Base-by-base conservation (phyloP, 30 jellyfish, hydroid and myxozoan species). In the Aurelia aurita region DNA sequence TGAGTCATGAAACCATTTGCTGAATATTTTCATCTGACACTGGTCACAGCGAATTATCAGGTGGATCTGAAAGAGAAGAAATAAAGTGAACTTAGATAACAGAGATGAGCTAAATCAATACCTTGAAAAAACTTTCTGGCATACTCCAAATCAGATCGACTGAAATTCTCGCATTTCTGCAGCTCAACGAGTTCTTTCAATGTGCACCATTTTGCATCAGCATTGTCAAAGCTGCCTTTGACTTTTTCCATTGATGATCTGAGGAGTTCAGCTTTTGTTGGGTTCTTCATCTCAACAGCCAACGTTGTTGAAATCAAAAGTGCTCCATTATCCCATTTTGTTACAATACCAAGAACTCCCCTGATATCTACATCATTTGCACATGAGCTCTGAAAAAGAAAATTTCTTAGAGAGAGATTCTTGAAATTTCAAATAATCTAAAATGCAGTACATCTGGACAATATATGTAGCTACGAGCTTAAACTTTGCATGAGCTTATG, bases 71-170 rank as follows among this genome's bases (percentile, higher is more conserved):
- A 6, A 6, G 16, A 39, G 51, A 39, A 6, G 7, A 39, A 39
- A 15, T 15, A 4, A 39, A n/a, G 43, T 3, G 3, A 3, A 3
- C 43, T 39, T 39, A 6, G 15, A 5, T 35, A 35, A 39, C 51
- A 7, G 51, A 39, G 0, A 15, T 1, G 9, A 39, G 14, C 9
- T 3, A 39, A 39, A 39, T 9, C 16, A 7, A 2, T 55, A 83
- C 93, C 87, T 53, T 69, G 65, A n/a, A 60, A 53, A 55, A 47
- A 83, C 49, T 83, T 83, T 28, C 62, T 66, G 18, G 87, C 93
- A 69, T 16, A 59, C 32, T 8, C 26, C 8, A 83, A 64, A 60
- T 71, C 87, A 19, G 44, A 80, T 35, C 21, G 20, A 55, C 67
- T 49, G 59, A 69, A 69, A 25, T 25, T 55, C 13, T 55, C 70